Percentiles rank a stretch among this genome's conserved stretches.
These are phyloP conservation scores for Sphinx pinastri DNA, from an alignment of 2,888 invertebrate genomes.

Conservation along the genomic window DNA sequence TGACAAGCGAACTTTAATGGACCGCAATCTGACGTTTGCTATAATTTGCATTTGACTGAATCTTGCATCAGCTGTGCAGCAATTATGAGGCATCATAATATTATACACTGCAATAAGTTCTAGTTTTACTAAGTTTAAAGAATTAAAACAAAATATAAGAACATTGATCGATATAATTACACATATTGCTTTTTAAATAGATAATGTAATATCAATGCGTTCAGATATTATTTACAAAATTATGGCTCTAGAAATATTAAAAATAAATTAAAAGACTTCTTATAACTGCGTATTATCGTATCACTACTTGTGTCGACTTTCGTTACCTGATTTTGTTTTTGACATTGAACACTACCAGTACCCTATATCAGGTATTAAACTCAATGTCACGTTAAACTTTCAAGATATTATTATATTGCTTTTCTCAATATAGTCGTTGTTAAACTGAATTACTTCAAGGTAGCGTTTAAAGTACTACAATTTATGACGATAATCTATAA, in stretches of 20 bases:
- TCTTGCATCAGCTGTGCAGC: background rate
- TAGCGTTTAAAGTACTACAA: no score
- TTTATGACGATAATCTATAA: background rate
- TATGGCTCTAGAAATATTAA: background rate
- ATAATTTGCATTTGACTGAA: conserved; percentile 5
- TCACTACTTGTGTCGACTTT: background rate
- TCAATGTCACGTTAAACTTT: conserved; percentile 14
- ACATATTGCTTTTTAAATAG: no score
- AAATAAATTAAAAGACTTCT: no score
- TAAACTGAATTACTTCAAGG: background rate
- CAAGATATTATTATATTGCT: background rate
- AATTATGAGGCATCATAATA: background rate
- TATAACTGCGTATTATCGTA: background rate
- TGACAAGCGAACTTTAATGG: background rate
- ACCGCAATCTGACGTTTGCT: conserved; percentile 10
- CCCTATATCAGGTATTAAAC: background rate
- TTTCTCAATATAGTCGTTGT: background rate
- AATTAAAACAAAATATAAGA: no score
- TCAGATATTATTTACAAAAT: no score
- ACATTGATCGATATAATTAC: no score
- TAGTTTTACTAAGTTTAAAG: no score
- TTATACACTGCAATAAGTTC: no score
- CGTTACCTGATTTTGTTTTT: background rate
- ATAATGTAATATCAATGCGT: background rate
- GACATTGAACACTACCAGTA: background rate